Evolutionary conservation across 2,888 invertebrate species (phyloP), one percentile per base, ranked within the genome.

Genomic region (Callyntrura sp.): DNA sequence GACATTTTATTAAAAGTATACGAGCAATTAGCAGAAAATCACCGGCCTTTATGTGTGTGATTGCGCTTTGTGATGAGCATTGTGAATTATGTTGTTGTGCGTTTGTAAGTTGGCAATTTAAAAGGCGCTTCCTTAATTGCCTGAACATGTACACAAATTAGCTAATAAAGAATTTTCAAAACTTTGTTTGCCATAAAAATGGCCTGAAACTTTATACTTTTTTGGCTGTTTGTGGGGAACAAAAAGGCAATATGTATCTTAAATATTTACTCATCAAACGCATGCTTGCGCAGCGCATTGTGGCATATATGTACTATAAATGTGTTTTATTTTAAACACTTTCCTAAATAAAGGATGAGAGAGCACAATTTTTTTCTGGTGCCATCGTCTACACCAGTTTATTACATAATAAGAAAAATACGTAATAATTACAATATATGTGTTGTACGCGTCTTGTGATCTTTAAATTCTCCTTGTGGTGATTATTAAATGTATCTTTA

Each of bases 111-210:
- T 14, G 60, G 60, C 60, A 60, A 3, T 60, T 55, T 55, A n/a
- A 3, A 14, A 55, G n/a, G n/a, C n/a, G 14, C 17, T 11, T 20
- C 20, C 60, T 78, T 78, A 78, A 78, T 78, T 78, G 55, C 14
- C 57, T 78, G 14, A 78, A 57, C 51, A 78, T 78, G n/a, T 51
- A 25, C 57, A 55, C 55, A 78, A 78, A 55, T 28, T 25, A 35
- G 43, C 14, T 35, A 68, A 68, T 68, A 68, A 28, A 68, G n/a
- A 35, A 35, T 68, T 68, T 25, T 2, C 8, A 6, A 68, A 68
- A 68, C 68, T 68, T 5, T 68, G 68, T 68, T 6, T 68, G 8
- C 14, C 5, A 17, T 2, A 17, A 12, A 35, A 25, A 28, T 28
- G 8, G 35, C 35, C 11, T 68, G n/a, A n/a, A n/a, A n/a, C n/a